Evolutionary conservation across 2,797 vertebrate species (phyloP).

Genomic region (Malurus leucopterus): DNA sequence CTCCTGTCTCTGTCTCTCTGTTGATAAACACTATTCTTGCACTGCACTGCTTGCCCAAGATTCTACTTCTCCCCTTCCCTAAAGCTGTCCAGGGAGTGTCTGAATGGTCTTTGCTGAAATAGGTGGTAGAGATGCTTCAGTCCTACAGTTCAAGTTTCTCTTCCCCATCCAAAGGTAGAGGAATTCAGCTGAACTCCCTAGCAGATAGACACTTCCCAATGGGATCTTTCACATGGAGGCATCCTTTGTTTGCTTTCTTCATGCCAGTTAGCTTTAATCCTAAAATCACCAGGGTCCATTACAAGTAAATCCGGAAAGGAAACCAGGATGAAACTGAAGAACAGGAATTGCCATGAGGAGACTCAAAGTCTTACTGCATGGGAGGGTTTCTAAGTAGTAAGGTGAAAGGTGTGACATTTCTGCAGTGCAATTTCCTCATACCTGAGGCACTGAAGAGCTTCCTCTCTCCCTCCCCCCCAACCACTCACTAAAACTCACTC

Average conservation of each 20-base stretch:
- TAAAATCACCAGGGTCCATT: not conserved
- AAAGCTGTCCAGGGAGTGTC: not conserved
- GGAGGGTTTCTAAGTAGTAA: not conserved
- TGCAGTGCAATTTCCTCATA: not conserved
- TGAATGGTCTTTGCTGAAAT: not conserved
- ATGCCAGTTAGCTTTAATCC: constrained; percentile 21
- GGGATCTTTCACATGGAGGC: not conserved
- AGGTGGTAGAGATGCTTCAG: not conserved
- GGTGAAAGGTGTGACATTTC: not conserved
- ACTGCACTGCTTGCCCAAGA: not conserved
- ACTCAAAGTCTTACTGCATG: not conserved
- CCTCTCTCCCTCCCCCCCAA: not conserved
- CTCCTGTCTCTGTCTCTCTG: rapidly evolving
- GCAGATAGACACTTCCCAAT: not conserved
- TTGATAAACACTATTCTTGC: not conserved
- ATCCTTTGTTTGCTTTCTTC: constrained; percentile 23
- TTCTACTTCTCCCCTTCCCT: not conserved
- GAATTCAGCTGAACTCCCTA: not conserved
- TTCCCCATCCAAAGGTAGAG: not conserved
- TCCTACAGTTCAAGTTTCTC: not conserved
- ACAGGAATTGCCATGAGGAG: not conserved
- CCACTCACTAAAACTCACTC: no score
- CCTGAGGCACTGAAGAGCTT: not conserved
- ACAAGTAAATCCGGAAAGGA: constrained; percentile 11
- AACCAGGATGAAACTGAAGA: constrained; percentile 21